Conservation (phyloP, 2,113 vertebrate genomes). For the Erythrolamprus reginae region DNA sequence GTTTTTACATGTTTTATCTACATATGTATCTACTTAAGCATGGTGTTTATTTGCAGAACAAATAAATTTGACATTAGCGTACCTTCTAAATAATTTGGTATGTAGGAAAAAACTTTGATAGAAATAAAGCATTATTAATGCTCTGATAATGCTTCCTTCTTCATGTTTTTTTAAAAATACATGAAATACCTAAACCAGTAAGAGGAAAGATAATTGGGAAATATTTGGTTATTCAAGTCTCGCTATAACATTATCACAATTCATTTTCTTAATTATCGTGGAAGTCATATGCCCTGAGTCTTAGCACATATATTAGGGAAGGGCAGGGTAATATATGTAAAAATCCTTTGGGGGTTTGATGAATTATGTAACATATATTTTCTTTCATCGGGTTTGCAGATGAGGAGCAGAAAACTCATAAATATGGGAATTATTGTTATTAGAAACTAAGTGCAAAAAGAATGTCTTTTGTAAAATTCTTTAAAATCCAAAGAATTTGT, state of each 20-base stretch:
- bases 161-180: not conserved
- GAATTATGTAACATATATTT: slow-evolving; percentile 45
- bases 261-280: slow-evolving; percentile 43
- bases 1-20: slow-evolving; percentile 1
- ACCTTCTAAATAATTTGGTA: slow-evolving; percentile 8
- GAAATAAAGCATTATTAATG: not conserved
- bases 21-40: not conserved
- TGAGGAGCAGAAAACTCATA: slow-evolving; percentile 39
- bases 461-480: not conserved
- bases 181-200: not conserved
- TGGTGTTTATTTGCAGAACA: not conserved
- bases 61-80: slow-evolving; percentile 2
- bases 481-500: not conserved
- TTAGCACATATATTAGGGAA: slow-evolving; percentile 11
- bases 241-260: slow-evolving; percentile 32
- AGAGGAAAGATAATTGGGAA: not conserved
- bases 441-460: slow-evolving; percentile 8
- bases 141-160: not conserved
- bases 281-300: slow-evolving; percentile 32
- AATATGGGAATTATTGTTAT: slow-evolving; percentile 23
- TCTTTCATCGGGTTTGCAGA: slow-evolving; percentile 32
- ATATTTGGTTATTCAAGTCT: slow-evolving; percentile 19
- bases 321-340: slow-evolving; percentile 23
- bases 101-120: not conserved
- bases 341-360: slow-evolving; percentile 31